These are phyloP conservation scores for Drosophila nigromelanica DNA, from an alignment of 1,140 invertebrate species.

Conservation along the genomic window DNA sequence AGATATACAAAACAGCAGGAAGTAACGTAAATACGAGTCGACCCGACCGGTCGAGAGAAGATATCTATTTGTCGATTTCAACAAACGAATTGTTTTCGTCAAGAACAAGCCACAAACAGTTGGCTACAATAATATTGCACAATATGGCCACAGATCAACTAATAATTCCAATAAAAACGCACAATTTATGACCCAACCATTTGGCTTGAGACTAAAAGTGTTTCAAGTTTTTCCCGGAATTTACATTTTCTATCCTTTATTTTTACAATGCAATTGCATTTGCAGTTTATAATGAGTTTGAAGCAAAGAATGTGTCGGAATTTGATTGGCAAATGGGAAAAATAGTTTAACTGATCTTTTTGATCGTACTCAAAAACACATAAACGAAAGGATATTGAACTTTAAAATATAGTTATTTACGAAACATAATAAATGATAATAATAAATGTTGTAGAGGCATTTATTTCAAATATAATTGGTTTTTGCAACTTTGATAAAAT, in stretches of 20 bases:
- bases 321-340: conserved; percentile 64
- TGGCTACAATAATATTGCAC: conserved; percentile 71
- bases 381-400: conserved; percentile 29
- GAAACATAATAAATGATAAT: not conserved
- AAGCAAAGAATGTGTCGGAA: conserved; percentile 23
- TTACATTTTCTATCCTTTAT: conserved; percentile 33
- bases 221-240: conserved; percentile 53
- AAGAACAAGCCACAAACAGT: conserved; percentile 58
- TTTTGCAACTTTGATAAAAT: too few relatives aligned
- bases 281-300: conserved; percentile 53
- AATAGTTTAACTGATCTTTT: conserved; percentile 44
- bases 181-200: conserved; percentile 53
- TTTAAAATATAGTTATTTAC: conserved; percentile 7
- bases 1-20: conserved; percentile 77
- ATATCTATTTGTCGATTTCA: conserved; percentile 50
- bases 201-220: conserved; percentile 32
- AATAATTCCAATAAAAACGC: conserved; percentile 75
- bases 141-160: conserved; percentile 79
- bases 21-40: conserved; percentile 67
- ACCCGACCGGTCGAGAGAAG: conserved; percentile 23
- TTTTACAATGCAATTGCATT: conserved; percentile 38
- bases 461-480: too few relatives aligned
- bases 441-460: not conserved
- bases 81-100: conserved; percentile 75
- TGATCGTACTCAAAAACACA: conserved; percentile 26